Base-by-base conservation (phyloP, 53 echinoderm and acorn worm genomes). In the Luidia sarsii region DNA sequence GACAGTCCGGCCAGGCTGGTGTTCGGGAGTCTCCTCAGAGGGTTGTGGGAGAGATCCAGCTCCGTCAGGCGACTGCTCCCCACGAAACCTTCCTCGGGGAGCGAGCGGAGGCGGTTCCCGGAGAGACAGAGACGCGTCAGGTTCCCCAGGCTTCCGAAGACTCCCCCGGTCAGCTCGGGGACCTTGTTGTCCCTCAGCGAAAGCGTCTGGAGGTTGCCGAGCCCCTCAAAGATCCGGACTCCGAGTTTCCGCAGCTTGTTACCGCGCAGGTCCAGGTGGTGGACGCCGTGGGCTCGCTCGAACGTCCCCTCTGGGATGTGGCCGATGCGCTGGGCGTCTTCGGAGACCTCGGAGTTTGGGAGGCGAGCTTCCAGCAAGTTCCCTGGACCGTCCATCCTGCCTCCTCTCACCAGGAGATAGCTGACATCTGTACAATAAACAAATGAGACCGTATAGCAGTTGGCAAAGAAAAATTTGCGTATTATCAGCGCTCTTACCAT, bases 191-290 rank as follows among this genome's bases (percentile, higher is more conserved):
- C 60, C 48, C 67, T 86, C 28, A 90, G 27, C 2, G 81, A 66
- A 2, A 90, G 63, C 7, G 50, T 60, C 50, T 31, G 37, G 7
- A 90, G 82, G 50, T 45, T n/a, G 7, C 50, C 57, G 55, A 90
- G 50, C 11, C 55, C 70, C 22, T 33, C 49, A 27, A 90, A 51
- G 35, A 57, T 86, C 11, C 56, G 34, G 33, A 82, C 65, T 15
- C 32, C 21, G 13, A 90, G 82, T 7, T 75, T 54, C 29, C 30
- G 27, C 41, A 90, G 67, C 43, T 82, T 86, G 57, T 90, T 90
- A 7, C 90, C 90, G 10, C 86, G 86, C 37, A 90, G 53, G 34
- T 90, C 90, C 22, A 90, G 45, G 7, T 90, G 90, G 24, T 52
- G 62, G 31, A 90, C 57, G 35, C 75, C 67, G 9, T 55, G 10